phyloP scores from a whole-genome alignment of 2,113 vertebrate species.

The Alosa alosa region DNA sequence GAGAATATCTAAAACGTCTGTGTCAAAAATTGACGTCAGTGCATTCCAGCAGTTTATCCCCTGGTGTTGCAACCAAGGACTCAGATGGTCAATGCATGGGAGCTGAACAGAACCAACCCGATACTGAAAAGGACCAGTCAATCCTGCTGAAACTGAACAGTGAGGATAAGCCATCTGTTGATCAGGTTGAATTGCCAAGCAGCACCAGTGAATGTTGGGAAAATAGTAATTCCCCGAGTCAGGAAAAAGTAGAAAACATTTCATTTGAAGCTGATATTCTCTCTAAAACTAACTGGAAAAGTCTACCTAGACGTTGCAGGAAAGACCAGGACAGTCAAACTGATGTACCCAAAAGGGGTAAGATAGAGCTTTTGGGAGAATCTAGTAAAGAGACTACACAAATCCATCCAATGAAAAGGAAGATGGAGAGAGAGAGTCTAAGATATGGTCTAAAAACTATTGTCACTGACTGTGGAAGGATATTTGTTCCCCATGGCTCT shows the following conservation, averaged over 20 bases:
- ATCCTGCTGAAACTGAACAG: not conserved
- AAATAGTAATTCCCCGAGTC: not conserved
- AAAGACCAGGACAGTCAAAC: not conserved
- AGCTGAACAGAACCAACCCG: not conserved
- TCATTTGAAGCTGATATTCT: not conserved
- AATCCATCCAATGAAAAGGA: constrained; percentile 51
- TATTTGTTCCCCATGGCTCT: constrained; percentile 71
- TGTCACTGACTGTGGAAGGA: constrained; percentile 67
- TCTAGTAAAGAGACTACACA: not conserved
- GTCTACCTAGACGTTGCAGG: not conserved
- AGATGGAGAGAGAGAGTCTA: constrained; percentile 62
- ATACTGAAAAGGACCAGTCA: not conserved
- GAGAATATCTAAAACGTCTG: not conserved
- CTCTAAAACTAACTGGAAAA: not conserved
- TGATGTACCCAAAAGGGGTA: not conserved
- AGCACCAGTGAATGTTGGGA: not conserved
- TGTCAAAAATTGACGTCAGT: not conserved
- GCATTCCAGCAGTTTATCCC: not conserved
- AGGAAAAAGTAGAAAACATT: not conserved
- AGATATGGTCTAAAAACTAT: constrained; percentile 70
- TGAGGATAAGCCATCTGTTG: not conserved
- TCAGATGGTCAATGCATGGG: not conserved
- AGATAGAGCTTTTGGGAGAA: not conserved
- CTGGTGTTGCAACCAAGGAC: not conserved
- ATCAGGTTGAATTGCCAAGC: not conserved